Conservation (phyloP, 2,113 vertebrate genomes). For the Daphoenositta chrysoptera region DNA sequence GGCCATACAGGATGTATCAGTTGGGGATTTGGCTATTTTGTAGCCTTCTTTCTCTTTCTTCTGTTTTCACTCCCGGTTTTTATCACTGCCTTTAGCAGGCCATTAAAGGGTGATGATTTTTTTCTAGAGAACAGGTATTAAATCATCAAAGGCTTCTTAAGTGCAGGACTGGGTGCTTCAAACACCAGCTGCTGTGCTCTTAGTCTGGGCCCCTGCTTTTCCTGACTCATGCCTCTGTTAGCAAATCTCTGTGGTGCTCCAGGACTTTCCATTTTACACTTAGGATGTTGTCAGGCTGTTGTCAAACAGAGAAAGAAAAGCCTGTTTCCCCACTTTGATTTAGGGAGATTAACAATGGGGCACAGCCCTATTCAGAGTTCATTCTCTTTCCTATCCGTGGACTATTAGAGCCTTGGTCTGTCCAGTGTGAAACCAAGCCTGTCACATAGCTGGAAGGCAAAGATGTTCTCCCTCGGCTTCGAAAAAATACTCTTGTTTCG, state of each 20-base stretch:
- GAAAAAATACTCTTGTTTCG: neutral
- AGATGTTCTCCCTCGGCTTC: neutral
- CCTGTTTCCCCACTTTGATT: neutral
- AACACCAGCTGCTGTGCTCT: neutral
- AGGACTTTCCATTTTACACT: neutral
- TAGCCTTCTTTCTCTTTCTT: neutral
- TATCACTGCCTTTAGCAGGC: neutral
- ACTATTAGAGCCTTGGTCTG: neutral
- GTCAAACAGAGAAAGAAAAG: neutral
- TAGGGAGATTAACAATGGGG: neutral
- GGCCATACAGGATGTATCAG: conserved; percentile 9
- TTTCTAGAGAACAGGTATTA: neutral
- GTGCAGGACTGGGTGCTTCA: neutral
- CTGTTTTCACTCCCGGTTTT: neutral
- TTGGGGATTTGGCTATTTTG: neutral
- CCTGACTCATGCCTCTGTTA: neutral
- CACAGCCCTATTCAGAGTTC: neutral
- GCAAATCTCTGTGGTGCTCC: neutral
- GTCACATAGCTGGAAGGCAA: neutral
- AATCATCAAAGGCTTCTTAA: neutral
- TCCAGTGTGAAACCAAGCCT: neutral
- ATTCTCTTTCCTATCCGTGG: neutral
- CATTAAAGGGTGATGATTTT: neutral
- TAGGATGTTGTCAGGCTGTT: neutral
- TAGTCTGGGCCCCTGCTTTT: neutral